Evolutionary conservation across 1,140 invertebrate species (phyloP), one percentile per base, ranked within the genome.

Genomic region (Aphaenogaster rudis): DNA sequence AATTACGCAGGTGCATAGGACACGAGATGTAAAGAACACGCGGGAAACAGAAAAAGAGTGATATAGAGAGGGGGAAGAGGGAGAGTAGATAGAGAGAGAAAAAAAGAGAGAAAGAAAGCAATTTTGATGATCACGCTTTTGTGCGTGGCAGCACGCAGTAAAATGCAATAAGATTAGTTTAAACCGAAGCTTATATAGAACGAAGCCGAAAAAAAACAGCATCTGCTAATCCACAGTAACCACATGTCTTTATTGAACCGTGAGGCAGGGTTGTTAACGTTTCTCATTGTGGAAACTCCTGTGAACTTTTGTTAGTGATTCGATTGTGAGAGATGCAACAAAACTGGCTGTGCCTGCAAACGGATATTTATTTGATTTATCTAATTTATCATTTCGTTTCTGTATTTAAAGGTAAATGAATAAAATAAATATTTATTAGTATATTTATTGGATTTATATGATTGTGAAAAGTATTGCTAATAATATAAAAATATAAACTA

Each of bases 81-180:
- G 77, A 28, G 36, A 28, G 13, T 17, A 33, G 6, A 42, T 67
- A 21, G 2, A 77, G 5, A 61, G 1, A 66, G 9, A 50, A 33
- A 64, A 59, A 36, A 36, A 28, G 17, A 28, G n/a, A 63, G 11
- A 66, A 11, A 13, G n/a, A 21, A 72, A 21, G 5, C n/a, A 42
- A 13, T 36, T 71, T 78, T 86, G 79, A 66, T 17, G 28, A 57
- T 77, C 17, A 63, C 3, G 74, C 57, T 13, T 77, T 78, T 78
- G 45, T 39, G 61, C 72, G 21, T 42, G 13, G 5, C 21, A 42
- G 64, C 36, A 54, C 9, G 17, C 33, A 33, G 48, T 74, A 85
- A 78, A 85, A 28, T 6, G 11, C 42, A 52, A 2, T 13, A 39
- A 66, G 63, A 86, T 79, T 79, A 86, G 45, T 79, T 86, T 66